Percentiles rank a stretch among this genome's conserved stretches.
These are phyloP conservation scores for Ictidomys tridecemlineatus DNA, from an alignment of 2,113 vertebrate genomes.

Conservation along the genomic window DNA sequence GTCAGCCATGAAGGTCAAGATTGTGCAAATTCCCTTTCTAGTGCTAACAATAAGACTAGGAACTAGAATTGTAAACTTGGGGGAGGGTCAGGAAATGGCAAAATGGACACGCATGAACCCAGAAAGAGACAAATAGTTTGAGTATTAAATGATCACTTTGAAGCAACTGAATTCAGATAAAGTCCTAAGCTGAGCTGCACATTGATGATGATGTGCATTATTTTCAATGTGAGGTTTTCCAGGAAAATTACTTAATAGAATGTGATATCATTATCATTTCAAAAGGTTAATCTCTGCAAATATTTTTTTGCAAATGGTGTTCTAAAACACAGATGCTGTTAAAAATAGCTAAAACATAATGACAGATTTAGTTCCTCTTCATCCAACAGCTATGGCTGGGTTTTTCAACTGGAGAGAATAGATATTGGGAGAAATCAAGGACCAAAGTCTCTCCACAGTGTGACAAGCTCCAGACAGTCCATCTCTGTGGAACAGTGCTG, in stretches of 20 bases:
- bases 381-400: conserved; percentile 35
- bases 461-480: background rate
- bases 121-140: background rate
- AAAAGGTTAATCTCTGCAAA: conserved; percentile 74
- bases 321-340: conserved; percentile 40
- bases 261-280: conserved; percentile 64
- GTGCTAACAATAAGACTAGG: conserved; percentile 56
- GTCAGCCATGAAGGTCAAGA: conserved; percentile 74
- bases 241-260: conserved; percentile 54
- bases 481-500: background rate
- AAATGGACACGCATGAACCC: rapidly evolving
- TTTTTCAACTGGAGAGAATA: conserved; percentile 37
- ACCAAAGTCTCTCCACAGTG: background rate
- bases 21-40: conserved; percentile 70
- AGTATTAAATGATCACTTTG: background rate
- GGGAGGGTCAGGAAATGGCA: rapidly evolving
- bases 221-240: conserved; percentile 48
- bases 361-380: conserved; percentile 14
- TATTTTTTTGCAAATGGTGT: conserved; percentile 66
- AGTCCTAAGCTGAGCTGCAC: background rate
- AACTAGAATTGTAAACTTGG: background rate
- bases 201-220: background rate
- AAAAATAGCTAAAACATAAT: conserved; percentile 53
- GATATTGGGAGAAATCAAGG: background rate
- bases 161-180: background rate